phyloP scores from a whole-genome alignment of 2,113 vertebrate genomes.

The Podarcis raffonei region DNA sequence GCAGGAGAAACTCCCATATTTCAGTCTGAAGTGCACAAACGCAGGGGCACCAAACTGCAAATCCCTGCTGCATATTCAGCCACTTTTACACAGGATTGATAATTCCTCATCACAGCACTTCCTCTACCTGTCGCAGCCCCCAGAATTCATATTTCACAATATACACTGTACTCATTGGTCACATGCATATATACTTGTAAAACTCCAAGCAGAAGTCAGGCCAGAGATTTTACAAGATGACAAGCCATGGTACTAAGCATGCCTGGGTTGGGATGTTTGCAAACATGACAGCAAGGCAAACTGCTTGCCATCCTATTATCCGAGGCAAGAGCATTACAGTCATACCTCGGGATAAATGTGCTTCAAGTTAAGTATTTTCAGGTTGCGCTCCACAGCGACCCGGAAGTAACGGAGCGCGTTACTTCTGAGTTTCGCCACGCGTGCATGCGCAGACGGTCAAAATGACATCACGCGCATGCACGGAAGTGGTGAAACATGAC shows the following conservation, averaged over 20 bases:
- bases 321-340: background rate
- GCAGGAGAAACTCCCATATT: background rate
- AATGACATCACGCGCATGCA: no score
- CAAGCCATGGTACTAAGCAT: background rate
- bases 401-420: no score
- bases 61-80: background rate
- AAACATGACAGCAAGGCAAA: background rate
- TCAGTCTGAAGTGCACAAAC: background rate
- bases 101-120: background rate
- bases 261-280: background rate
- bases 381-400: no score
- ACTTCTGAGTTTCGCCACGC: no score
- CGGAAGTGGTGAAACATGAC: no score
- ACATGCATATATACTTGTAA: background rate
- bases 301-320: background rate
- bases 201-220: background rate
- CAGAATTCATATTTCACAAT: background rate
- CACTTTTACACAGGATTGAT: background rate
- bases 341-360: no score
- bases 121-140: background rate
- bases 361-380: no score
- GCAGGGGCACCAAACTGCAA: background rate
- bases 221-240: background rate
- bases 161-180: background rate
- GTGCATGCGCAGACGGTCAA: no score